A percentile compares a stretch with the other conserved stretches of the same genome.
These are phyloP conservation scores for Cotesia glomerata DNA, from an alignment of 1,140 invertebrate genomes.

Conservation along the genomic window DNA sequence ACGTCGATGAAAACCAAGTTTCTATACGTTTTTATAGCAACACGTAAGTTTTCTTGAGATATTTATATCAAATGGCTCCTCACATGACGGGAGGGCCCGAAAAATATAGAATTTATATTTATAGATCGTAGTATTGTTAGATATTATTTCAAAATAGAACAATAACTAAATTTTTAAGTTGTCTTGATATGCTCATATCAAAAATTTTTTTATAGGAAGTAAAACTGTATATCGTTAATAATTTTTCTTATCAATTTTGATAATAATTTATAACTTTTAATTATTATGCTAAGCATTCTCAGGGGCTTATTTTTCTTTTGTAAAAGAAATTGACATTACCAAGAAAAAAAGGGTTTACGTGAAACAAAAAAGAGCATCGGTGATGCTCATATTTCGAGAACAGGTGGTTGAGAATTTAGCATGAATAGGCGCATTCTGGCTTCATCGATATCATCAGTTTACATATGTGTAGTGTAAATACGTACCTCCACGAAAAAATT, in stretches of 20 bases:
- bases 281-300: conserved; percentile 1
- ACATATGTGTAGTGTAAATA: not conserved
- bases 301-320: conserved; percentile 3
- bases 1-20: conserved; percentile 15
- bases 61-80: conserved; percentile 24
- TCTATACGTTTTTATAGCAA: conserved; percentile 21
- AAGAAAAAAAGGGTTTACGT: conserved; percentile 4
- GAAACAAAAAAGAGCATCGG: conserved; percentile 23
- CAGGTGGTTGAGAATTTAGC: conserved; percentile 52
- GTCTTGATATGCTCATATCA: too few species aligned
- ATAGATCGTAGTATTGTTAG: not conserved
- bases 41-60: conserved; percentile 29
- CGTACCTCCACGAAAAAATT: not conserved
- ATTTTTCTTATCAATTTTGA: too few species aligned
- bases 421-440: conserved; percentile 7
- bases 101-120: conserved; percentile 19
- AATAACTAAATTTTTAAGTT: too few species aligned
- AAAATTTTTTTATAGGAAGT: too few species aligned
- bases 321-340: conserved; percentile 7
- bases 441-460: not conserved
- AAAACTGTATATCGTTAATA: too few species aligned
- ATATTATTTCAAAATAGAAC: too few species aligned
- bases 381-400: conserved; percentile 51
- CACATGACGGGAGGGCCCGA: conserved; percentile 2
- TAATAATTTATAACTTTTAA: too few species aligned